Evolutionary conservation across 2,113 vertebrate species (phyloP).

Genomic region (Barnardius zonarius): DNA sequence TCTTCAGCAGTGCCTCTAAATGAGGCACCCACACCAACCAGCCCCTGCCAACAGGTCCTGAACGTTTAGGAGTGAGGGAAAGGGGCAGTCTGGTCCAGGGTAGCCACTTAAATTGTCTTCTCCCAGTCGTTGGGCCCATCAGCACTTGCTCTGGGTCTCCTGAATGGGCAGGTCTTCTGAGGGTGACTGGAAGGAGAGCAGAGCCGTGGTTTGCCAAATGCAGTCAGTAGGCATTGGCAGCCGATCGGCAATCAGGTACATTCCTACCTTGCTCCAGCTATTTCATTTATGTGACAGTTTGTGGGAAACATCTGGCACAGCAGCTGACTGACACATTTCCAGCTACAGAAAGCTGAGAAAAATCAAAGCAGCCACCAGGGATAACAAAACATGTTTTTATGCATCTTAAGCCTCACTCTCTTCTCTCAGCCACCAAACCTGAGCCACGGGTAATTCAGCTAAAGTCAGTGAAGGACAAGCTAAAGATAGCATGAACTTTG

Average conservation of each 20-base stretch:
- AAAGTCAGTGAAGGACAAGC: not conserved
- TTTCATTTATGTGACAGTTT: conserved; percentile 1
- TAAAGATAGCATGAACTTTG: not conserved
- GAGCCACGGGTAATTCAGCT: not conserved
- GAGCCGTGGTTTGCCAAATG: not conserved
- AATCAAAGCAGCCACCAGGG: conserved; percentile 16
- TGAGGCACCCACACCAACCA: not conserved
- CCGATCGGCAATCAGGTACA: not conserved
- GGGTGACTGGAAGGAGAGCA: not conserved
- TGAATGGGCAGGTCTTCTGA: not conserved
- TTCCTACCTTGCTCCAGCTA: not conserved
- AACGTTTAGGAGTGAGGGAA: not conserved
- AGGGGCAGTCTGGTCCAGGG: not conserved
- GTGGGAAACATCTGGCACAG: conserved; percentile 53
- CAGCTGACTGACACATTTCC: conserved; percentile 37
- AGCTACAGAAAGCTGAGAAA: conserved; percentile 35
- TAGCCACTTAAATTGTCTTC: not conserved
- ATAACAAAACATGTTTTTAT: not conserved
- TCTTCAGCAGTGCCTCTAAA: not conserved
- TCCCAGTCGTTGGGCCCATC: not conserved
- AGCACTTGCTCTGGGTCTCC: not conserved
- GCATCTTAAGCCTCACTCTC: not conserved
- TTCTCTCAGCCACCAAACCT: not conserved
- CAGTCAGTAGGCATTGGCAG: not conserved
- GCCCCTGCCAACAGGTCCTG: not conserved